Base-by-base conservation (phyloP, 2,888 invertebrate species). In the Lysandra coridon region DNA sequence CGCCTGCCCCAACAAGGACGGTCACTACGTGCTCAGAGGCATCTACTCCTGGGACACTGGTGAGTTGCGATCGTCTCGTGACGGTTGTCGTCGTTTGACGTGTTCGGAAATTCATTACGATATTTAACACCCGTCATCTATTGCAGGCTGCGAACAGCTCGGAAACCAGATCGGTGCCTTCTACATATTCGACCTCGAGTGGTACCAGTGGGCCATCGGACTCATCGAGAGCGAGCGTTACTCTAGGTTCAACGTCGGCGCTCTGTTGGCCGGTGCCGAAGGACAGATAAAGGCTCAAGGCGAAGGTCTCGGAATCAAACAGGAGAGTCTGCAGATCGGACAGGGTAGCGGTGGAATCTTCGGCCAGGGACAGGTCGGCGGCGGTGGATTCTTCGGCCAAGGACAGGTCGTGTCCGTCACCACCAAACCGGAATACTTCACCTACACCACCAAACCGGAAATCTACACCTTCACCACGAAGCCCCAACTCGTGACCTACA, bases 41-140 rank as follows among this genome's bases (percentile, higher is more conserved):
- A 93, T 97, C 82, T 98, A 96, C 91, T 96, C 96, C 53, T 96
- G 96, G 95, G 98, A 98, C 85, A 96, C 97, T 49, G 97, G 97
- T 95, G 80, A 69, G 69, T 69, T 5, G 17, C 33, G 7, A 37
- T 69, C 30, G 10, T 10, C 33, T 69, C 33, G 1, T 6, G 12
- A 14, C 10, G 23, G 23, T 12, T 33, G 49, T 49, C 49, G 62
- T 30, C 57, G 64, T 73, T 40, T n/a, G 49, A 40, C 49, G 33
- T 3, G 44, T 76, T 69, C 79, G 80, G 44, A 60, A 81, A 6
- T 33, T 14, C 44, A 75, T 12, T 75, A 44, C 12, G 4, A 75
- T 33, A 73, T 14, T 44, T 40, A 74, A n/a, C 37, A 37, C 17
- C 44, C 44, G n/a, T 74, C 17, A 40, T 74, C 1, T n/a, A 7